Conservation (phyloP, 1,140 invertebrate species). For the Hyposmocoma kahamanoa region DNA sequence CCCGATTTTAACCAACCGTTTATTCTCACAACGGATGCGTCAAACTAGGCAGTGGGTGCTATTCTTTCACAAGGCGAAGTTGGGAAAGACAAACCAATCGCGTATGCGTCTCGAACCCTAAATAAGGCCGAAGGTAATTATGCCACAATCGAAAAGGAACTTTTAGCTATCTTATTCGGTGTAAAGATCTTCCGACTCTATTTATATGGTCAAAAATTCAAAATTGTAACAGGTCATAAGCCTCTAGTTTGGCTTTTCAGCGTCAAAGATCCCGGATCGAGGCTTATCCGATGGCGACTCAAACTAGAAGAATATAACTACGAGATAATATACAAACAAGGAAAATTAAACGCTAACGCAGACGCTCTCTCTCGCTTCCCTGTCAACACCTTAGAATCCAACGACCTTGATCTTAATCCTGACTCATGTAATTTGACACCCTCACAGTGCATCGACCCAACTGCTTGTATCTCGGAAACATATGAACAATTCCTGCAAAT, state of each 20-base stretch:
- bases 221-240: constrained; percentile 68
- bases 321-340: no score
- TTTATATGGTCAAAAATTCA: constrained; percentile 65
- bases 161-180: constrained; percentile 68
- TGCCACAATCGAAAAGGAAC: constrained; percentile 54
- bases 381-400: no score
- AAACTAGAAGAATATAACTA: no score
- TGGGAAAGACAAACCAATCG: constrained; percentile 26
- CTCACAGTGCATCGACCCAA: no score
- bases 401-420: no score
- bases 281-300: no score
- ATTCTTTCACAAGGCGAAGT: constrained; percentile 34
- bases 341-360: no score
- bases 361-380: no score
- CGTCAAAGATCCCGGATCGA: no score
- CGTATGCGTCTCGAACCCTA: constrained; percentile 26
- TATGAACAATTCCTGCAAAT: no score
- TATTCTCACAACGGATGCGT: constrained; percentile 39
- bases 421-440: no score
- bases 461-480: no score
- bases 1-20: constrained; percentile 15
- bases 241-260: constrained; percentile 52
- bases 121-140: constrained; percentile 24
- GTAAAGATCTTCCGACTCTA: constrained; percentile 59
- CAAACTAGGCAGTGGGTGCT: constrained; percentile 28